Base-by-base conservation (phyloP, 92 coral and sea anemone species). In the Epizoanthus stellaris region DNA sequence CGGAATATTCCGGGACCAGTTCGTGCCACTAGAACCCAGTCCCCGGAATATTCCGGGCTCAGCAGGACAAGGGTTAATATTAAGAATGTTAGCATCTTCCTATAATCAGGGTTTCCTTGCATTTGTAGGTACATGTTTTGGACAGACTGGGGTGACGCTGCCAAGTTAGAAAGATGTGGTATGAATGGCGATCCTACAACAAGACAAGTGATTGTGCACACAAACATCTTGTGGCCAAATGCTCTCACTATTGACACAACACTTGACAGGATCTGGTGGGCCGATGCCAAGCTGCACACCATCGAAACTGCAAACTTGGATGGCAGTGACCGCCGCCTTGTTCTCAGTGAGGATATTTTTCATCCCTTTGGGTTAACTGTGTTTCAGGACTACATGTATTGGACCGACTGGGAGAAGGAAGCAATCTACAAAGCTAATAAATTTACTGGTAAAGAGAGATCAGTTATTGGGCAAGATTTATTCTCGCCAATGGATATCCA, bases 81-180 rank as follows among this genome's bases (percentile, higher is more conserved):
- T 64, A 47, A 47, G 3, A 15, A 30, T 30, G 36, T 30, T 67
- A 15, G 17, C 53, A 38, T 8, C 3, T 19, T 58, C 40, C 60
- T 10, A 15, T 67, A 36, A 12, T 30, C 15, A 16, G 16, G 2
- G 53, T 49, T 59, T 58, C 11, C 43, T 69, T 85, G 11, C 52
- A 38, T n/a, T 67, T 65, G 17, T 69, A 92, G 95, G 54, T 89
- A 74, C 71, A 87, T 92, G 91, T 92, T 85, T 45, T 92, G 95
- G 95, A 87, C 95, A 52, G 95, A 92, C 89, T 92, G 95, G 95
- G 95, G 95, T 16, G 59, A 39, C 65, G 67, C 81, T 13, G 68
- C 91, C 10, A 92, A 90, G 82, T 90, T 92, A 70, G 95, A 92
- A 21, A 85, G 73, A 52, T 92, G 95, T 42, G 95, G 93, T 5